Base-by-base conservation (phyloP, 2,888 invertebrate genomes). In the Napeogenes inachia region DNA sequence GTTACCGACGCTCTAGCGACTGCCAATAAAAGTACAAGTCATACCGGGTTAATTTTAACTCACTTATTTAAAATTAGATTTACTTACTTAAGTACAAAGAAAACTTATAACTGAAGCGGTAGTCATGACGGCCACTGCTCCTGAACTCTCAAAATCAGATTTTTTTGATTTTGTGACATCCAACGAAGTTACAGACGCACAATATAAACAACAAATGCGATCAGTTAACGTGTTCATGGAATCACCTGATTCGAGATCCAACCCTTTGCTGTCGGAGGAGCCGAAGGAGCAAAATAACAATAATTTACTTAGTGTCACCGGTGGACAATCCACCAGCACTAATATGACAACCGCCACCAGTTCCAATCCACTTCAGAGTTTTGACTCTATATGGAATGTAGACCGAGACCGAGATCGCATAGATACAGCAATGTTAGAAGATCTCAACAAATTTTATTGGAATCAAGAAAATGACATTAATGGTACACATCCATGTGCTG, bases 111-210 rank as follows among this genome's bases (percentile, higher is more conserved):
- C 60, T 75, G 78, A 85, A 87, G 81, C 91, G 92, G 96, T 96
- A 96, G 96, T 95, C 92, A 94, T 96, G 88, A 95, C 95, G 88
- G 95, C 96, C 92, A 93, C 94, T 82, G 95, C 95, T 86, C 95
- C 95, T 87, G 96, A 96, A 91, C 92, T 96, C 86, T 94, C 95
- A 75, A 96, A 96, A 89, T 95, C 96, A 72, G 96, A 96, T 90
- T 96, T 96, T 91, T 96, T 96, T 89, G 96, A 96, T 89, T 96
- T 96, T 87, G 96, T 96, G 68, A 95, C 95, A 60, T 94, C 95
- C 56, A 95, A 95, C 64, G 95, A 95, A 75, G 92, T 95, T 76
- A 93, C 93, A 77, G 94, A 94, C 84, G 92, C 93, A 56, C 93
- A 93, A 77, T 93, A 93, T 81, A 92, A 93, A 77, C 92, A 93